A percentile compares a stretch with the other conserved stretches of the same genome.
These are phyloP conservation scores for Maccullochella peelii DNA, from an alignment of 2,113 vertebrate genomes.

Conservation along the genomic window DNA sequence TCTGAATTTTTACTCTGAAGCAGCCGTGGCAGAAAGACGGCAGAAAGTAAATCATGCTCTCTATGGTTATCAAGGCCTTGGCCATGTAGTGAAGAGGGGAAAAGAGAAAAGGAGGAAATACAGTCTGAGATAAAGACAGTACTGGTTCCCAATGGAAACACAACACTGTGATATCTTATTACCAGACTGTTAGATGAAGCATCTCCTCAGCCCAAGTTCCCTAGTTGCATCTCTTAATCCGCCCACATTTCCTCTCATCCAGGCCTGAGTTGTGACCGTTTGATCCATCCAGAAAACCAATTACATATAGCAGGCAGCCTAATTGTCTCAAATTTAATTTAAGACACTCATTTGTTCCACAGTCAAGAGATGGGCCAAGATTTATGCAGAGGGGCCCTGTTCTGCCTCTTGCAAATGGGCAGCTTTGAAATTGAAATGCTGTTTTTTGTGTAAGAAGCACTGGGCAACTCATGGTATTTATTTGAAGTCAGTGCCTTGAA, in stretches of 20 bases:
- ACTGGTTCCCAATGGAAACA: constrained; percentile 28
- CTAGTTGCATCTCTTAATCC: constrained; percentile 32
- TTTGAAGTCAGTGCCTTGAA: constrained; percentile 44
- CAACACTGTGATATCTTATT: constrained; percentile 66
- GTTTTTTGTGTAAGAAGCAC: constrained; percentile 47
- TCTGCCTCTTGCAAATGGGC: constrained; percentile 50
- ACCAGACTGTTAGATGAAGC: constrained; percentile 72
- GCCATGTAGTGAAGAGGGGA: neutral
- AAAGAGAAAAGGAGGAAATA: constrained; percentile 14
- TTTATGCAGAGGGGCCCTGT: constrained; percentile 50
- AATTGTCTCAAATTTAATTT: constrained; percentile 75
- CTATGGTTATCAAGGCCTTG: constrained; percentile 40
- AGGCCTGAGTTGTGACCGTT: constrained; percentile 41
- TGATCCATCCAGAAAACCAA: constrained; percentile 70
- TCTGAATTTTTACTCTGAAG: constrained; percentile 66
- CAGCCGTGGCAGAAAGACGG: constrained; percentile 33
- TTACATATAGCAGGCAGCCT: constrained; percentile 66
- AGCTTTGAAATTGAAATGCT: constrained; percentile 74
- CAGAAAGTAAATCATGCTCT: constrained; percentile 51
- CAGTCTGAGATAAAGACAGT: constrained; percentile 13
- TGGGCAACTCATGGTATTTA: constrained; percentile 24
- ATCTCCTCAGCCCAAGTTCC: constrained; percentile 52
- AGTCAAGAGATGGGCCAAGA: constrained; percentile 42
- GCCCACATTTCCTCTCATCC: constrained; percentile 54
- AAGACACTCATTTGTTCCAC: constrained; percentile 65